Conservation (phyloP, 2,888 invertebrate species). For the Dinocampus coccinellae region DNA sequence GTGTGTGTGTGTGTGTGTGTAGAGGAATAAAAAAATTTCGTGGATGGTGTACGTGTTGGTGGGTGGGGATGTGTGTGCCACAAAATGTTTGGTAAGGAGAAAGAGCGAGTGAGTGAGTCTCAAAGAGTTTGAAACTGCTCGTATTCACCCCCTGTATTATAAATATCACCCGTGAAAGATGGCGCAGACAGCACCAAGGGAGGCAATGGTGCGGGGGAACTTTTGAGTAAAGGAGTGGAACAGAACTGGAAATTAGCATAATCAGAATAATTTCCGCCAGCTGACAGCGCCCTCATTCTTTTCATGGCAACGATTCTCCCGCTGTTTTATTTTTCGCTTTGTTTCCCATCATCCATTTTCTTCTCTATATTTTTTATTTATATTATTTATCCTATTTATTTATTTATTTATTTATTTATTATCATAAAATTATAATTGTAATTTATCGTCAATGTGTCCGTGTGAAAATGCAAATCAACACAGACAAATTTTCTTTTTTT, state of each 20-base stretch:
- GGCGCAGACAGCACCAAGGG: slow-evolving; percentile 69
- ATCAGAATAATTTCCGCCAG: slow-evolving; percentile 76
- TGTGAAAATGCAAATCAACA: background rate
- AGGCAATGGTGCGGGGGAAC: slow-evolving; percentile 53
- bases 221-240: slow-evolving; percentile 70
- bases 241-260: slow-evolving; percentile 75
- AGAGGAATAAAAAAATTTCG: slow-evolving; percentile 23
- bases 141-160: slow-evolving; percentile 68
- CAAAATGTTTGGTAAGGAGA: slow-evolving; percentile 37
- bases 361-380: slow-evolving; percentile 18
- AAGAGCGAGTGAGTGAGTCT: slow-evolving; percentile 48
- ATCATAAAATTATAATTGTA: no score
- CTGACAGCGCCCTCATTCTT: slow-evolving; percentile 74
- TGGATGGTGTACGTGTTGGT: slow-evolving; percentile 14
- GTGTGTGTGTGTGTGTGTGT: background rate
- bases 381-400: slow-evolving; percentile 3
- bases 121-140: slow-evolving; percentile 69
- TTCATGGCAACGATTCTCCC: slow-evolving; percentile 70
- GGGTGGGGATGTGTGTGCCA: slow-evolving; percentile 25
- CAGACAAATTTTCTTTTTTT: no score
- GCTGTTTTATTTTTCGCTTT: slow-evolving; percentile 68
- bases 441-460: background rate
- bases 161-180: slow-evolving; percentile 69
- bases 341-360: slow-evolving; percentile 60
- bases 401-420: no score